phyloP scores from a whole-genome alignment of 2,113 vertebrate genomes.

The Eurypyga helias region DNA sequence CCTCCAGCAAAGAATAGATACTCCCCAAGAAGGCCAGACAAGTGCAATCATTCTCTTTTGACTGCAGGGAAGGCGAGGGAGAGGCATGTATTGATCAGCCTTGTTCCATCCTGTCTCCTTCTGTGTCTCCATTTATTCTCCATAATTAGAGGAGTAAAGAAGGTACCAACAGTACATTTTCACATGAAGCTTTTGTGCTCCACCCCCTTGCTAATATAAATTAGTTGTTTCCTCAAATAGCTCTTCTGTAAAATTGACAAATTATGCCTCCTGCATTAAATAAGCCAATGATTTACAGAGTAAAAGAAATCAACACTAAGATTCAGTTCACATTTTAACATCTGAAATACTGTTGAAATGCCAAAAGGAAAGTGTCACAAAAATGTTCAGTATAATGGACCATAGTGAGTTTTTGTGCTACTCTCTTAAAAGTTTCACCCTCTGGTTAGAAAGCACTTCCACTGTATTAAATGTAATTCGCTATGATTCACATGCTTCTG shows the following conservation, averaged over 20 bases:
- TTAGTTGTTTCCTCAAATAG: background rate
- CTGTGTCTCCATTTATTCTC: background rate
- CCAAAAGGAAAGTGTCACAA: background rate
- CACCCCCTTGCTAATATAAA: background rate
- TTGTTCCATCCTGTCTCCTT: background rate
- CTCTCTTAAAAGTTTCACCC: background rate
- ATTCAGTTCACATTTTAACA: background rate
- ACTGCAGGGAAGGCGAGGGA: background rate
- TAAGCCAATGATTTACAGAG: background rate
- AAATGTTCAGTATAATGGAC: background rate
- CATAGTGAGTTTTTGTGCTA: background rate
- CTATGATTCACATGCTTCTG: background rate
- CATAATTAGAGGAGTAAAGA: background rate
- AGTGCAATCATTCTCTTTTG: background rate
- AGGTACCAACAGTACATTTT: background rate
- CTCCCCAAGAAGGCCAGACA: background rate
- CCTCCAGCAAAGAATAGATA: conserved; percentile 21
- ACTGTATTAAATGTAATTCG: background rate
- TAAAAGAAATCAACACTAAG: background rate
- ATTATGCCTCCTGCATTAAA: background rate
- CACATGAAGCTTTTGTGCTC: background rate
- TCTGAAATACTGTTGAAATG: background rate
- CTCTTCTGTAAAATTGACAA: background rate
- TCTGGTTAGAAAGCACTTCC: background rate
- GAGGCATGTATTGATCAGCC: conserved; percentile 13